Evolutionary conservation across 1,140 invertebrate species (phyloP), one percentile per base, ranked within the genome.

Genomic region (Rhizoglyphus robini): DNA sequence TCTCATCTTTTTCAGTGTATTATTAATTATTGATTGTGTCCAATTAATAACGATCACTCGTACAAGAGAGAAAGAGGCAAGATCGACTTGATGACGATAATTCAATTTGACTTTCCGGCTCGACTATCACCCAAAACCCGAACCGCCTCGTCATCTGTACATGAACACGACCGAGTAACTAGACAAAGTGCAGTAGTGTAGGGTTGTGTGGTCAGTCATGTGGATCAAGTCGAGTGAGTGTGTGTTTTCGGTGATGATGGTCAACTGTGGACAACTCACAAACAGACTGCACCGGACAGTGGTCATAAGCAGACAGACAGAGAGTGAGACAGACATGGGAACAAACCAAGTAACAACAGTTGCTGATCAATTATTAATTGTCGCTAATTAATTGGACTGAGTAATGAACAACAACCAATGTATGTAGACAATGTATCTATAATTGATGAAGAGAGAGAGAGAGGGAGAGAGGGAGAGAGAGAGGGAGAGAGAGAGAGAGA

Each of bases 401-500:
- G n/a, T 23, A 54, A 54, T 20, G 23, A 23, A 54, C n/a, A 8
- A 54, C 8, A 54, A 29, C 27, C 11, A 20, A 23, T 29, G 20
- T 5, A 23, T 29, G 20, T 5, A 20, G 23, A 29, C 27, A 5
- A 8, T 20, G 27, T 11, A 54, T 20, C 11, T 20, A 54, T 54
- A 5, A 5, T 20, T 23, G 5, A 54, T 20, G 5, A 23, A 54
- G 49, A 54, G 49, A 54, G 49, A 54, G 49, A 54, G 49, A 54
- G 49, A 54, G 49, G 5, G 49, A 54, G 49, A 54, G 49, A 54
- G 49, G 23, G 49, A 54, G 49, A 54, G 49, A 54, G 49, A 54
- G 49, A 54, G 49, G 23, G 49, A 54, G 49, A 54, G 49, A 54
- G 49, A 54, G 49, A 54, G 49, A 54, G 49, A 54, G 49, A 54